Evolutionary conservation across 1,140 invertebrate species (phyloP), one percentile per base, ranked within the genome.

Genomic region (Drosophila santomea): DNA sequence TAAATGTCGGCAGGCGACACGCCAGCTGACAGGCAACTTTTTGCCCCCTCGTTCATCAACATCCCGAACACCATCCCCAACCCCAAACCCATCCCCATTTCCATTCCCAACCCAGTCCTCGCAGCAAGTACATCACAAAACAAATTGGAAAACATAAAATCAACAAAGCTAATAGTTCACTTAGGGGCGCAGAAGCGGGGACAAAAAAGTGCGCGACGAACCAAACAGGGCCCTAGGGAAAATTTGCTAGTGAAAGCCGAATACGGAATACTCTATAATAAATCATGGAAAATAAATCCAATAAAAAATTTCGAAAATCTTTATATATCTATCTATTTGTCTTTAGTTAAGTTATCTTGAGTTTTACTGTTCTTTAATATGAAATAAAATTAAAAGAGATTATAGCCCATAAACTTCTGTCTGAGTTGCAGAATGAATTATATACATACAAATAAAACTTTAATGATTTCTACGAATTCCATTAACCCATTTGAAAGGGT

Each of bases 111-210:
- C 3, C 56, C 47, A 43, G 28, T 8, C 38, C 55, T 8, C 36
- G 50, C 41, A 35, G 17, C 64, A 55, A 78, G 64, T 62, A 83
- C 79, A 71, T 58, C 64, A 50, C 56, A 76, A 66, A 67, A 84
- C 76, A 88, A 88, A 88, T 89, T 88, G 83, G 63, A 89, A 88
- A 83, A 89, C 84, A 88, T 88, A 88, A 88, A 89, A 88, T 83
- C 84, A 88, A 88, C 83, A 89, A 59, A 88, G 84, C 83, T 88
- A 88, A 88, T 88, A 88, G 83, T 88, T 88, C 84, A 89, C 84
- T 88, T 89, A 79, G 76, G 72, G 84, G 59, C 64, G 74, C 81
- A 78, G 66, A 63, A 45, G 55, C 55, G 32, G 14, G 48, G 48
- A 60, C 45, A 58, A 73, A 73, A 73, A 51, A 39, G 64, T 71